Evolutionary conservation across 2,797 vertebrate genomes (phyloP).

Genomic region (Sternotherus odoratus): DNA sequence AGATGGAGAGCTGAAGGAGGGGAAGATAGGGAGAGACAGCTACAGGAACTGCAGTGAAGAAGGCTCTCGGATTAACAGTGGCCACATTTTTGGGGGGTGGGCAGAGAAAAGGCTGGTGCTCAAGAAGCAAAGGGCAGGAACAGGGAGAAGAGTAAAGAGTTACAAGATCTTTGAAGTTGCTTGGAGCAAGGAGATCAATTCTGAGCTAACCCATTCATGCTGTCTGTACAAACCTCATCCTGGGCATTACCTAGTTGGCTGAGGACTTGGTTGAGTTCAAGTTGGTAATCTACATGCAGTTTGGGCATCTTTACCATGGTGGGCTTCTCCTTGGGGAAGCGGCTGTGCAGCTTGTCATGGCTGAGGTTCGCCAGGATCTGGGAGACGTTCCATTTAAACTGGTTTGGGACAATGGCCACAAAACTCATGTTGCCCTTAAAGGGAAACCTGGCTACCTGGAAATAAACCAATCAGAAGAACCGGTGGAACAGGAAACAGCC

Average conservation of each 20-base stretch:
- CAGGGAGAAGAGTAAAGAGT: constrained; percentile 27
- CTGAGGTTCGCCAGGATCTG: constrained; percentile 85
- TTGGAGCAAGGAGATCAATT: constrained; percentile 62
- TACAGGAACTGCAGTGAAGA: not conserved
- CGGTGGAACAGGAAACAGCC: not conserved
- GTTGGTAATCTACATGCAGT: constrained; percentile 88
- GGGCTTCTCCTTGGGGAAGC: constrained; percentile 83
- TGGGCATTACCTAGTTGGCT: constrained; percentile 88
- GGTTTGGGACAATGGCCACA: constrained; percentile 88
- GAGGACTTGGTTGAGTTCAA: constrained; percentile 88
- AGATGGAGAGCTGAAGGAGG: not conserved
- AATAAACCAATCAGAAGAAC: constrained; percentile 12
- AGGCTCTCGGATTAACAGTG: not conserved
- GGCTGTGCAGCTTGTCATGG: constrained; percentile 82
- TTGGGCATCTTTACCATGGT: constrained; percentile 92
- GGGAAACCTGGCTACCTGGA: constrained; percentile 92
- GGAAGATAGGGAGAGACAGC: not conserved
- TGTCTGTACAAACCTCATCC: not conserved
- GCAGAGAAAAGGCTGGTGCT: constrained; percentile 59
- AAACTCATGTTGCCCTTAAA: constrained; percentile 91
- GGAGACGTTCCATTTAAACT: constrained; percentile 82
- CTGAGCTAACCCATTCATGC: constrained; percentile 8
- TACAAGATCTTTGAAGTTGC: constrained; percentile 37
- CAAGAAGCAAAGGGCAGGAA: constrained; percentile 56
- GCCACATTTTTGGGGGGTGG: constrained; percentile 43